phyloP scores from a whole-genome alignment of 2,113 vertebrate species.

The Tachuris rubrigastra region DNA sequence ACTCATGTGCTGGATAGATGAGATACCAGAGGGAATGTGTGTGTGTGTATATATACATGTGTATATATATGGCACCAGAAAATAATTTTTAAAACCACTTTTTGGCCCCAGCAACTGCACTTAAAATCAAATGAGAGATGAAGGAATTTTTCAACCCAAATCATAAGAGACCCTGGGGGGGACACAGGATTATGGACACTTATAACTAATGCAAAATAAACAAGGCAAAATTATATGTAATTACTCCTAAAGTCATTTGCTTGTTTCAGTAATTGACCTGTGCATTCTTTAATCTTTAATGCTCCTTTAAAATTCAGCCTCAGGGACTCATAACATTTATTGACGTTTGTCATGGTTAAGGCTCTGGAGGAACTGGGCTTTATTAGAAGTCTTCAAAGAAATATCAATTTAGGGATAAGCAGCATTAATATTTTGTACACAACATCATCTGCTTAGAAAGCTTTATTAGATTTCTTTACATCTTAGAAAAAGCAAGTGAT shows the following conservation, averaged over 20 bases:
- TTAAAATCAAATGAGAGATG: slow-evolving; percentile 40
- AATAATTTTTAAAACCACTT: not conserved
- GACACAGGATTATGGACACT: slow-evolving; percentile 62
- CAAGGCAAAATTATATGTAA: slow-evolving; percentile 72
- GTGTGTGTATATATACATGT: not conserved
- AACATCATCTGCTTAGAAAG: slow-evolving; percentile 41
- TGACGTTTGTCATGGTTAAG: slow-evolving; percentile 69
- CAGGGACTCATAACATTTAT: slow-evolving; percentile 67
- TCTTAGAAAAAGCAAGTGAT: not conserved
- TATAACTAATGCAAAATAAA: slow-evolving; percentile 74
- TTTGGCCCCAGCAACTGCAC: not conserved
- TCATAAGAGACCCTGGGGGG: slow-evolving; percentile 32
- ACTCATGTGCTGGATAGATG: rapidly evolving
- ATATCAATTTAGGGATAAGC: slow-evolving; percentile 51
- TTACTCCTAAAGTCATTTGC: slow-evolving; percentile 71
- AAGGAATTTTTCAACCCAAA: slow-evolving; percentile 65
- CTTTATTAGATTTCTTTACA: not conserved
- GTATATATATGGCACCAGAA: not conserved
- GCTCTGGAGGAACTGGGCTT: slow-evolving; percentile 62
- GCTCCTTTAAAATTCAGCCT: slow-evolving; percentile 73
- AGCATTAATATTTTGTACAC: slow-evolving; percentile 53
- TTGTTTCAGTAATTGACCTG: slow-evolving; percentile 73
- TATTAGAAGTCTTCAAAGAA: slow-evolving; percentile 70
- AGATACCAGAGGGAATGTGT: not conserved
- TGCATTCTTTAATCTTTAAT: slow-evolving; percentile 75